Conservation (phyloP, 2,888 invertebrate genomes). For the Rhamphomyia laevipes region DNA sequence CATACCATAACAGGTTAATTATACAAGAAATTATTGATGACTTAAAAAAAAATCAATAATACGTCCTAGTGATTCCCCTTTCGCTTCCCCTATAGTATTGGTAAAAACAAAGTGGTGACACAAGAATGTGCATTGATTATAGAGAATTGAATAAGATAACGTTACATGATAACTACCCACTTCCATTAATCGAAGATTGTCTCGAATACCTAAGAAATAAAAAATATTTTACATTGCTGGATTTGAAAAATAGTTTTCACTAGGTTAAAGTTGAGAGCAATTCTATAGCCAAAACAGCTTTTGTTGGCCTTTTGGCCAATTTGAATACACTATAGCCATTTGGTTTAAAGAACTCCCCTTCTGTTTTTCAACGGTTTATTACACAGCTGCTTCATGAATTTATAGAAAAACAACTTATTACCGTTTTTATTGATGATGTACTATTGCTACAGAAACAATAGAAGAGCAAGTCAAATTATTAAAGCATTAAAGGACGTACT, state of each 20-base stretch:
- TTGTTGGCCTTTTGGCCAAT: conserved; percentile 16
- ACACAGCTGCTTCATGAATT: conserved; percentile 14
- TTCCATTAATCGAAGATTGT: conserved; percentile 9
- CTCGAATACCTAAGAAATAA: conserved; percentile 9
- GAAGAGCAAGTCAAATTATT: conserved; percentile 11
- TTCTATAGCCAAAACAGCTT: conserved; percentile 13
- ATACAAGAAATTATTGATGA: not conserved
- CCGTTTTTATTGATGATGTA: conserved; percentile 18
- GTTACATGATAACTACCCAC: conserved; percentile 5
- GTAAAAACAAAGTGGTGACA: conserved; percentile 6
- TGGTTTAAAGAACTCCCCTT: conserved; percentile 13
- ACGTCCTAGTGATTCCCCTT: not conserved
- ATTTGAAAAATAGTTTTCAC: conserved; percentile 14
- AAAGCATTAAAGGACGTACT: conserved; percentile 10
- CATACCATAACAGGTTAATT: not conserved
- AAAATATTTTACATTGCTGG: conserved; percentile 12
- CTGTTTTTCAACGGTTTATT: conserved; percentile 15
- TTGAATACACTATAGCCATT: conserved; percentile 15
- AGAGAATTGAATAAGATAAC: conserved; percentile 6
- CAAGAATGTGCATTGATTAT: conserved; percentile 8
- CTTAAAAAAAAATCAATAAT: not conserved
- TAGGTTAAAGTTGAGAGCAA: conserved; percentile 10
- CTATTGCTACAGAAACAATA: conserved; percentile 10
- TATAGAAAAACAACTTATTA: conserved; percentile 9
- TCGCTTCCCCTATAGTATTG: conserved; percentile 3